phyloP scores from a whole-genome alignment of 2,113 vertebrate genomes.

The Colistium nudipinnis region DNA sequence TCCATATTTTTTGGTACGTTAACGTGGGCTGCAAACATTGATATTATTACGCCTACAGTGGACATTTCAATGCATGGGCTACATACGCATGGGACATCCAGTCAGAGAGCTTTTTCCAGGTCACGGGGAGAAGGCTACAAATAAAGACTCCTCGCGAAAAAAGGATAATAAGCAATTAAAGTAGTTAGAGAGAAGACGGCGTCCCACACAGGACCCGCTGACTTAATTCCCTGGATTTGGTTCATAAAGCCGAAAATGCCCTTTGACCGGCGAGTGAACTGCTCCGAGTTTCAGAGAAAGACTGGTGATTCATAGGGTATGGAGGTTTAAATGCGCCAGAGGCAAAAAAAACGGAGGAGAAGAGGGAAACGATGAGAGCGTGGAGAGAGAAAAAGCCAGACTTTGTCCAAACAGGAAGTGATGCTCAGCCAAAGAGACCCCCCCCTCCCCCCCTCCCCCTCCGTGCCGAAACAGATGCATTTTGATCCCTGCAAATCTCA shows the following conservation, averaged over 20 bases:
- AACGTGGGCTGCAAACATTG: not conserved
- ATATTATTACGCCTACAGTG: constrained; percentile 24
- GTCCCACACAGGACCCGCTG: constrained; percentile 60
- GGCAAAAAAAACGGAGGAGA: constrained; percentile 54
- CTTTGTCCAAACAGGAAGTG: constrained; percentile 52
- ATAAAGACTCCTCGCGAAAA: constrained; percentile 20
- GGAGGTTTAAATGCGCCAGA: constrained; percentile 50
- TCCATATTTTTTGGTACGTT: not conserved
- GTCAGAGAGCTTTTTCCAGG: constrained; percentile 23
- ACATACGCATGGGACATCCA: not conserved
- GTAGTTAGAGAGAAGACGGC: constrained; percentile 43
- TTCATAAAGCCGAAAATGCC: constrained; percentile 70
- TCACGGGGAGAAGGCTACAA: constrained; percentile 43
- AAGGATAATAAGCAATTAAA: constrained; percentile 33
- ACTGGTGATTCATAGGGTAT: constrained; percentile 50
- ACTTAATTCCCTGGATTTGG: constrained; percentile 72
- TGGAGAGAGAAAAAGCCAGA: too few species aligned
- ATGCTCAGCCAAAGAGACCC: constrained; percentile 72
- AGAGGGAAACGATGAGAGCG: constrained; percentile 54
- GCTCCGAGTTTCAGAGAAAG: constrained; percentile 63
- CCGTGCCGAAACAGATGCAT: constrained; percentile 77
- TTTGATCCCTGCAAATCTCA: constrained; percentile 78
- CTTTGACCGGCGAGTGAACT: constrained; percentile 74
- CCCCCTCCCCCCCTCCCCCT: constrained; percentile 71
- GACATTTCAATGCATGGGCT: constrained; percentile 20